These are phyloP conservation scores for Tipula lateralis DNA, from an alignment of 2,888 invertebrate species.

Conservation along the genomic window DNA sequence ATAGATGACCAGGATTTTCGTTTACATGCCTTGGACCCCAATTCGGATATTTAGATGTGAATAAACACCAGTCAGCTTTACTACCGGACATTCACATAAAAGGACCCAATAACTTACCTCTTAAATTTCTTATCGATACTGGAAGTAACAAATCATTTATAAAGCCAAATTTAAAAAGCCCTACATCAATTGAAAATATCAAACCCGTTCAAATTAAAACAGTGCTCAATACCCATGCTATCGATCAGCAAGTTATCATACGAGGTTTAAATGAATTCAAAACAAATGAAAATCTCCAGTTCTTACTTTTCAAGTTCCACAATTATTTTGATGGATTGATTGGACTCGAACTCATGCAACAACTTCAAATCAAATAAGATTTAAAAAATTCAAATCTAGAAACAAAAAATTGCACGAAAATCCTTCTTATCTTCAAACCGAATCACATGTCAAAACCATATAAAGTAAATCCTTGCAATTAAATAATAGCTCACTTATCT, in stretches of 20 bases:
- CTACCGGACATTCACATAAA: not conserved
- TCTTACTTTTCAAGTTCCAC: not conserved
- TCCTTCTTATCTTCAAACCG: not conserved
- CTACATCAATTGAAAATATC: not conserved
- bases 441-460: not conserved
- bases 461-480: not conserved
- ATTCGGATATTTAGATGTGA: not conserved
- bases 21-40: not conserved
- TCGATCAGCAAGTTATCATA: not conserved
- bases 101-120: not conserved
- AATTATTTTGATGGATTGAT: not conserved
- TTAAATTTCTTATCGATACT: not conserved
- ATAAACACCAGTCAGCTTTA: not conserved
- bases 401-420: not conserved
- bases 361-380: not conserved
- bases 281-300: not conserved
- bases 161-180: not conserved
- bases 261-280: not conserved
- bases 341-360: not conserved
- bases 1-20: not conserved
- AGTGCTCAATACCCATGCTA: not conserved
- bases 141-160: not conserved
- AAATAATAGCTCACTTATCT: not conserved
- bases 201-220: not conserved
- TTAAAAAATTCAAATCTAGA: not conserved